Evolutionary conservation across 2,888 invertebrate genomes (phyloP).

Genomic region (Athripsodes cinereus): DNA sequence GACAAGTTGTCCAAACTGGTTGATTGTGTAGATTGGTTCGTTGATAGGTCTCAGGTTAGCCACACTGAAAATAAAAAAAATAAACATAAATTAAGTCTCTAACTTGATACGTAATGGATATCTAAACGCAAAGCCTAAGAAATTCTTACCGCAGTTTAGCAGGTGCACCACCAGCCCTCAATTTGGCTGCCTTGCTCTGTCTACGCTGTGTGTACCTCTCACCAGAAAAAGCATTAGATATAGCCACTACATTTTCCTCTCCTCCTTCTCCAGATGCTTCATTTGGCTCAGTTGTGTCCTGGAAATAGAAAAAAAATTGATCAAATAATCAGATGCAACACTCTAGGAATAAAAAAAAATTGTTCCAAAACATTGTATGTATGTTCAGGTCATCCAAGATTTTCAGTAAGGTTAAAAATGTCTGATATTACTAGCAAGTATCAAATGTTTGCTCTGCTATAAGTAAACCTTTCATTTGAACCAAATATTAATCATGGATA

Average conservation of each 20-base stretch:
- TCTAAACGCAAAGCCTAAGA: too few species aligned
- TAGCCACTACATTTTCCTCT: constrained; percentile 19
- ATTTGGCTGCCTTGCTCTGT: not conserved
- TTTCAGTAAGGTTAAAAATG: too few species aligned
- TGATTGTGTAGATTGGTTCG: constrained; percentile 24
- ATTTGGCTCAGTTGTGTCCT: constrained; percentile 22
- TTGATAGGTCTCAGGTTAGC: constrained; percentile 18
- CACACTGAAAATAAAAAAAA: constrained; percentile 10
- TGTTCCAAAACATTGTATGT: too few species aligned
- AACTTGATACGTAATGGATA: too few species aligned
- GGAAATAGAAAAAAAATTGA: not conserved
- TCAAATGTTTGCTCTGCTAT: too few species aligned
- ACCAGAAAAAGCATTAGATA: constrained; percentile 22
- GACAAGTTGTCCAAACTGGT: constrained; percentile 26
- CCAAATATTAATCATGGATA: too few species aligned
- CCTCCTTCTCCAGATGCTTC: constrained; percentile 13
- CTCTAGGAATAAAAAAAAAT: too few species aligned
- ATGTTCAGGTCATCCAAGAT: too few species aligned
- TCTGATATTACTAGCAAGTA: too few species aligned
- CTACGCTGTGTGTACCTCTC: constrained; percentile 12
- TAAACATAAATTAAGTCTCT: too few species aligned
- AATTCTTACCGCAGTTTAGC: constrained; percentile 17
- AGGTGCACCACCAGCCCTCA: constrained; percentile 1
- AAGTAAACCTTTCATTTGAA: too few species aligned
- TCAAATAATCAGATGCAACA: too few species aligned